A percentile compares a stretch with the other conserved stretches of the same genome.
phyloP scores from a whole-genome alignment of 1,140 invertebrate genomes.

The Geopemphigus sp. region DNA sequence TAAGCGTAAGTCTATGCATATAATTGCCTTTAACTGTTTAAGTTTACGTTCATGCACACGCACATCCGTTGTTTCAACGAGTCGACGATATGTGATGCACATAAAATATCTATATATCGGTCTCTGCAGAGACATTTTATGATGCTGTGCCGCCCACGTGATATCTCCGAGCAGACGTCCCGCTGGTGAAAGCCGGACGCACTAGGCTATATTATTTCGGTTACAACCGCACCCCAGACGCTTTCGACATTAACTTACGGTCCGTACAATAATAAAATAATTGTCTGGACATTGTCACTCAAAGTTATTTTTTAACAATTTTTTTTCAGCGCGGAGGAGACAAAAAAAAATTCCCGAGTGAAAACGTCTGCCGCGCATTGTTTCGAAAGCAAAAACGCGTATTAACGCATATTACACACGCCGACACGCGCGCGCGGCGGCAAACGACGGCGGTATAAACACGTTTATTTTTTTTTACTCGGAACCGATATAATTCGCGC shows the following conservation, averaged over 20 bases:
- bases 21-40: too few species aligned
- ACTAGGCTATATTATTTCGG: slow-evolving; percentile 41
- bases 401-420: neutral
- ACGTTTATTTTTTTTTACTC: neutral
- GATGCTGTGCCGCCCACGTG: slow-evolving; percentile 36
- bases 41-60: neutral
- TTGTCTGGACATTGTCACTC: slow-evolving; percentile 45
- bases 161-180: slow-evolving; percentile 29
- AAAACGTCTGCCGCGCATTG: slow-evolving; percentile 19
- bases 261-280: slow-evolving; percentile 15
- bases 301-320: neutral
- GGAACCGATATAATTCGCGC: too few species aligned
- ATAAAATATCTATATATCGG: slow-evolving; percentile 8
- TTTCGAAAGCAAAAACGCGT: slow-evolving; percentile 27
- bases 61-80: neutral
- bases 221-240: slow-evolving; percentile 44
- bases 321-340: neutral
- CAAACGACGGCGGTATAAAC: neutral
- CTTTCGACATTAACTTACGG: slow-evolving; percentile 42
- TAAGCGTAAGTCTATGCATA: neutral
- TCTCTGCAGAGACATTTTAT: slow-evolving; percentile 19
- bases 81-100: neutral
- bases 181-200: slow-evolving; percentile 47
- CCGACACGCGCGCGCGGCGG: too few species aligned
- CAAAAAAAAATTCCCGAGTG: slow-evolving; percentile 15